phyloP scores from a whole-genome alignment of 2,113 vertebrate species.

The Chrysochloris asiatica region DNA sequence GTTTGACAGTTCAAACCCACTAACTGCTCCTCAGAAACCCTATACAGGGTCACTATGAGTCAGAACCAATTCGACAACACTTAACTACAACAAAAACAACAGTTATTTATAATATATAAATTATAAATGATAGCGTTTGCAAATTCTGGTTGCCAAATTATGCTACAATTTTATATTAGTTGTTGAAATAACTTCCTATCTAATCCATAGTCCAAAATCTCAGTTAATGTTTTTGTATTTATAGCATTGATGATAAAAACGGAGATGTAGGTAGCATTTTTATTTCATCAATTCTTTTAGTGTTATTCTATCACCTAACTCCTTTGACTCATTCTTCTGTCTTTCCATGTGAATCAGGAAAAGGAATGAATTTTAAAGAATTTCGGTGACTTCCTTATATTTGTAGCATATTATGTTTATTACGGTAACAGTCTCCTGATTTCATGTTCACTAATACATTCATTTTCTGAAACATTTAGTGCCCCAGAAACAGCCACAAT shows the following conservation, averaged over 20 bases:
- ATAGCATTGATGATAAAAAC: background rate
- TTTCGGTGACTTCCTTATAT: background rate
- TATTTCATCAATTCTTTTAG: background rate
- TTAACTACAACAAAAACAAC: too few relatives aligned
- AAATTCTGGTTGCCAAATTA: background rate
- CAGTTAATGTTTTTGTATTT: background rate
- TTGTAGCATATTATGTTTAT: background rate
- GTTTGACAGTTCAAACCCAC: too few relatives aligned
- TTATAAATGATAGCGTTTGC: background rate
- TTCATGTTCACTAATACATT: background rate
- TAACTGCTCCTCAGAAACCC: too few relatives aligned
- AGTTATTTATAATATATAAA: conserved; percentile 3
- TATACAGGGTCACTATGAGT: too few relatives aligned
- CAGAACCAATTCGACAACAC: too few relatives aligned
- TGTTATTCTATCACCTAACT: background rate
- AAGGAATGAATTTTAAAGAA: background rate
- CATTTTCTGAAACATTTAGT: background rate
- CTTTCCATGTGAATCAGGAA: background rate
- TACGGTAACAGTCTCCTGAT: background rate
- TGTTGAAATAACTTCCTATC: background rate
- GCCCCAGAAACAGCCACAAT: background rate
- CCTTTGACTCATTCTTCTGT: background rate
- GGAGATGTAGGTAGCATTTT: background rate
- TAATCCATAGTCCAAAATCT: background rate
- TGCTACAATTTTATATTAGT: background rate